Evolutionary conservation across 2,113 vertebrate genomes (phyloP).

Genomic region (Gymnarchus niloticus): DNA sequence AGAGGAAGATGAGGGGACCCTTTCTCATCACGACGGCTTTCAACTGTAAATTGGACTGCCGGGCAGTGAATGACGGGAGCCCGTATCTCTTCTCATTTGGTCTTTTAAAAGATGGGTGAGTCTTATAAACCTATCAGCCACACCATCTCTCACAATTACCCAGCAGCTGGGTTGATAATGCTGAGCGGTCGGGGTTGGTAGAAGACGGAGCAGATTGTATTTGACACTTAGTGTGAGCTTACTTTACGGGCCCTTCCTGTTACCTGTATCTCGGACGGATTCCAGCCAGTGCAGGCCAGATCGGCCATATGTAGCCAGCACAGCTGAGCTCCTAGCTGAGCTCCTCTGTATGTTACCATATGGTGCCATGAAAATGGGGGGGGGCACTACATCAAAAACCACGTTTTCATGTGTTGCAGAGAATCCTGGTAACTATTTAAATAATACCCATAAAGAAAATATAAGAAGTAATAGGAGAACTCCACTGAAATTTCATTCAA

Average conservation of each 20-base stretch:
- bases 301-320: neutral
- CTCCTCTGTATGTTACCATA: neutral
- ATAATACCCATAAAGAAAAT: neutral
- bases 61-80: constrained; percentile 29
- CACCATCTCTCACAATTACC: constrained; percentile 44
- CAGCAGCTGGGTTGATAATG: constrained; percentile 45
- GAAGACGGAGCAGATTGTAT: constrained; percentile 48
- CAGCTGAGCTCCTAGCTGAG: neutral
- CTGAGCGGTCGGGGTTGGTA: constrained; percentile 35
- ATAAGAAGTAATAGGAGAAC: neutral
- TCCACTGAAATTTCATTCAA: neutral
- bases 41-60: constrained; percentile 40
- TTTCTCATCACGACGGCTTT: constrained; percentile 27
- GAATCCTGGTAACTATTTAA: neutral
- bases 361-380: neutral
- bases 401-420: neutral
- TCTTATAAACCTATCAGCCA: constrained; percentile 50
- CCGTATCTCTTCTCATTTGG: constrained; percentile 47
- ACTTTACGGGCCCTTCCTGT: constrained; percentile 40
- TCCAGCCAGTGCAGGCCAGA: neutral
- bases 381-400: neutral
- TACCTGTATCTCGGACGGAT: neutral
- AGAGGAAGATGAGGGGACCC: constrained; percentile 21
- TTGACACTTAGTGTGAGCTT: constrained; percentile 31
- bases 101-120: constrained; percentile 47